Base-by-base conservation (phyloP, 2,888 invertebrate species). In the Drosophila antonietae region DNA sequence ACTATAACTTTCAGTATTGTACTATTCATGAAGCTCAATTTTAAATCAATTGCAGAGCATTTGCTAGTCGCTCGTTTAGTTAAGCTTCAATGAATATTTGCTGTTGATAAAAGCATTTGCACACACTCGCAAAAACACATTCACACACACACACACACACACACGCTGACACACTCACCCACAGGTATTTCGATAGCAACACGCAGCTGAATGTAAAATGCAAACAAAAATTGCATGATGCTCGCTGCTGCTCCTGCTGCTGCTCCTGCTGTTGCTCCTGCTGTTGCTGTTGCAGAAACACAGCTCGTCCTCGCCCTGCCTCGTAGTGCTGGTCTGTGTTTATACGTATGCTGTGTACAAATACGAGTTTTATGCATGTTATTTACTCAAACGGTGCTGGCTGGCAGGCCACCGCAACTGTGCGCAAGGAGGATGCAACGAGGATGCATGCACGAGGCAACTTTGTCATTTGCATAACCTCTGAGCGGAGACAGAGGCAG, bases 401-500 rank as follows among this genome's bases (percentile, higher is more conserved):
- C 76, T 35, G 69, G 46, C 80, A 83, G 33, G 60, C 63, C 73
- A 28, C 44, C 57, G 31, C 56, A 57, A 35, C 44, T 35, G 57
- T 44, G 57, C 33, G 43, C 41, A 31, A 23, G 46, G 53, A 65
- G 68, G 56, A 31, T 57, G 68, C 47, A 52, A 2, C 20, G 20
- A 20, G 20, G 20, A 20, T 20, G 20, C 20, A 31, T 57, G 68
- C 47, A 52, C 73, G 78, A 71, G 76, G 66, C 73, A 80, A 89
- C 78, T 84, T 80, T 89, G 80, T 87, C 90, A 89, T 87, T 87
- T 89, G 84, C 87, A 87, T 89, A 88, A 89, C 86, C 89, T 84
- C 78, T 79, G 72, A 61, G 76, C 57, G 12, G 57, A n/a, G 18
- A 31, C 18, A 39, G 46, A 4, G 20, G 15, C 35, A 33, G 51